Conservation (phyloP, 2,888 invertebrate genomes). For the Blastobasis adustella region DNA sequence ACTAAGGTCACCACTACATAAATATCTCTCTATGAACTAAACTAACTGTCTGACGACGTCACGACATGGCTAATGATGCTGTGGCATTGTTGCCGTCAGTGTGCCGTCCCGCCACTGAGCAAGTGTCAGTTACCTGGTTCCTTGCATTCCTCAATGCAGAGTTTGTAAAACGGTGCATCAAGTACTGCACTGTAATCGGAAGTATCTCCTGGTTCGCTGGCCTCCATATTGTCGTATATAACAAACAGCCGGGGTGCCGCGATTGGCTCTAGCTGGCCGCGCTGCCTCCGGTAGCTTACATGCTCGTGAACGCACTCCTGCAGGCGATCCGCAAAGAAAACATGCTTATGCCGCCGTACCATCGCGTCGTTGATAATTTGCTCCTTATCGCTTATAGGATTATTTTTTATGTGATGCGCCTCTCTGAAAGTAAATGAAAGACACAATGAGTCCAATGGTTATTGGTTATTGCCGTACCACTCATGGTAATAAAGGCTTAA, state of each 20-base stretch:
- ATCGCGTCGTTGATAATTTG: conserved; percentile 66
- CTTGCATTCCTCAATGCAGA: conserved; percentile 73
- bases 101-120: too few relatives aligned
- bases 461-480: too few relatives aligned
- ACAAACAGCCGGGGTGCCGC: conserved; percentile 79
- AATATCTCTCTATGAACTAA: too few relatives aligned
- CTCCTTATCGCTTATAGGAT: conserved; percentile 62
- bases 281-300: conserved; percentile 64
- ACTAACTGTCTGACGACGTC: too few relatives aligned
- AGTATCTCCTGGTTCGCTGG: conserved; percentile 77
- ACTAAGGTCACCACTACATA: too few relatives aligned
- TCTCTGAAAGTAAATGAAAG: conserved; percentile 59
- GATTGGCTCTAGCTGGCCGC: conserved; percentile 67
- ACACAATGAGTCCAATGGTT: too few relatives aligned
- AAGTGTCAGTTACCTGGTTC: conserved; percentile 43
- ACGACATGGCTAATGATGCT: too few relatives aligned
- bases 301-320: conserved; percentile 79
- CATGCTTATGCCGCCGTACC: conserved; percentile 76
- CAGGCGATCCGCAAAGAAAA: conserved; percentile 80
- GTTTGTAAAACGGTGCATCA: conserved; percentile 77
- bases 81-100: too few relatives aligned
- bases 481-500: too few relatives aligned
- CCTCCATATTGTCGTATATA: conserved; percentile 83
- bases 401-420: conserved; percentile 63
- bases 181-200: conserved; percentile 74